phyloP scores from a whole-genome alignment of 2,888 invertebrate species.

The Epiblema foenella region DNA sequence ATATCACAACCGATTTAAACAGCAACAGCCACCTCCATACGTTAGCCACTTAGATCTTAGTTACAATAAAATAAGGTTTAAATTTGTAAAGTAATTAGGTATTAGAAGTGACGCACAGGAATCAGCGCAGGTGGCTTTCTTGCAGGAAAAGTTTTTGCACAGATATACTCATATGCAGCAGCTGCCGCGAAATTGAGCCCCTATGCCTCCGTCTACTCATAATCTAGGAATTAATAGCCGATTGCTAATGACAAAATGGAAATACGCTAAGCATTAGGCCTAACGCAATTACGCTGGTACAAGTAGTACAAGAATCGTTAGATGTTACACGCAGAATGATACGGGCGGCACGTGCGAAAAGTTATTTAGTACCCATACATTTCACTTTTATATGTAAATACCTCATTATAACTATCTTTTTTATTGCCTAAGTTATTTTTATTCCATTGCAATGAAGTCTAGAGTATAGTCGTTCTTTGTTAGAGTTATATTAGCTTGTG shows the following conservation, averaged over 20 bases:
- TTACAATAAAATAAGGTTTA: background rate
- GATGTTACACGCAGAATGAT: conserved; percentile 64
- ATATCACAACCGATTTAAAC: conserved; percentile 40
- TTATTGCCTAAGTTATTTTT: background rate
- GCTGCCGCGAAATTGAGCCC: conserved; percentile 82
- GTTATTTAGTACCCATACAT: conserved; percentile 28
- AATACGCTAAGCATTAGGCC: conserved; percentile 75
- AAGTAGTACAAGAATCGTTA: conserved; percentile 58
- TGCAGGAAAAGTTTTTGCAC: conserved; percentile 79
- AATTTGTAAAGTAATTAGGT: conserved; percentile 4
- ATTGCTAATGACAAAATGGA: conserved; percentile 82
- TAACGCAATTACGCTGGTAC: conserved; percentile 65
- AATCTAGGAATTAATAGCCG: conserved; percentile 82
- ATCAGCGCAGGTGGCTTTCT: conserved; percentile 78
- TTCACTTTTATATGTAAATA: conserved; percentile 22
- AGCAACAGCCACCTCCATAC: conserved; percentile 24
- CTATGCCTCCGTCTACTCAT: conserved; percentile 74
- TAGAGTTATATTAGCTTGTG: background rate
- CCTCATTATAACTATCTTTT: conserved; percentile 9
- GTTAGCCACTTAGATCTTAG: background rate
- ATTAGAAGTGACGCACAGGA: conserved; percentile 47
- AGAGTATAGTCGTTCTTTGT: background rate
- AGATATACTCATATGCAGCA: conserved; percentile 66
- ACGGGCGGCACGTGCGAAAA: conserved; percentile 76
- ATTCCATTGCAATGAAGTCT: background rate